Evolutionary conservation across 2,797 vertebrate genomes (phyloP).

Genomic region (Valencia hispanica): DNA sequence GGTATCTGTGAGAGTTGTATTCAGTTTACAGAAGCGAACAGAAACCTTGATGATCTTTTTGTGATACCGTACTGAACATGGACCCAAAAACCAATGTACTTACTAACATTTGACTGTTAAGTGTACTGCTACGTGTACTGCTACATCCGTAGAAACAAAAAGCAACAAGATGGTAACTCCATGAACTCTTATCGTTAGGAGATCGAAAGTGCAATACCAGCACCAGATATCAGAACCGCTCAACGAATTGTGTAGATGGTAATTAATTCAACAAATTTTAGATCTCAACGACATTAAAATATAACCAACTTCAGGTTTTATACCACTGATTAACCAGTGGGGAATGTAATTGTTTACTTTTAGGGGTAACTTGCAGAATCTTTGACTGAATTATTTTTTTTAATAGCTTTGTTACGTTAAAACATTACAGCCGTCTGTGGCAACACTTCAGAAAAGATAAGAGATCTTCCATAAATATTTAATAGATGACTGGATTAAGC

Average conservation of each 20-base stretch:
- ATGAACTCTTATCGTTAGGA: neutral
- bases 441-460: neutral
- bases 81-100: neutral
- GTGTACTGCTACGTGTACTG: neutral
- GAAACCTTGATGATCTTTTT: too few species aligned
- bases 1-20: neutral
- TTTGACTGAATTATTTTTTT: neutral
- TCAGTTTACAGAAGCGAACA: neutral
- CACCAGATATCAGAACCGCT: neutral
- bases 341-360: neutral
- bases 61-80: neutral
- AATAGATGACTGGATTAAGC: neutral
- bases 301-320: neutral
- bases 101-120: neutral
- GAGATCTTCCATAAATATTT: neutral
- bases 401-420: neutral
- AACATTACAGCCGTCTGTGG: neutral
- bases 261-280: neutral
- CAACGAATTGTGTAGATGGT: neutral
- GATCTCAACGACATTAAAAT: neutral
- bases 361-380: neutral
- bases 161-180: neutral
- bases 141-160: neutral
- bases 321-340: neutral
- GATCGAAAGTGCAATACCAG: neutral